phyloP scores from a whole-genome alignment of 2,888 invertebrate species.

The Athripsodes cinereus region DNA sequence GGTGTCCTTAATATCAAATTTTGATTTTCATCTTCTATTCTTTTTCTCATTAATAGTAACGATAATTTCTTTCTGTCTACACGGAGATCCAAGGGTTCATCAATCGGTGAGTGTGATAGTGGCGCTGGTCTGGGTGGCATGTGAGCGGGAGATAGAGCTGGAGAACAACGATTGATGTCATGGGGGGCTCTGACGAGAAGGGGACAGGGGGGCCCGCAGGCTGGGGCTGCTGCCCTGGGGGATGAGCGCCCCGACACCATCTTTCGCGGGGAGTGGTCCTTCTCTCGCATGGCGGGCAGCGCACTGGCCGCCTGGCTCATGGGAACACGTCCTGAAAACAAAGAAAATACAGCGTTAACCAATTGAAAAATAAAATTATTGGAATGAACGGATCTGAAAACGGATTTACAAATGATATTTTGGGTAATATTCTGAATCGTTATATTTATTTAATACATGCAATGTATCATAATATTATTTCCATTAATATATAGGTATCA shows the following conservation, averaged over 20 bases:
- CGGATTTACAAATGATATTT: too few species aligned
- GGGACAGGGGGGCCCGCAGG: conserved; percentile 35
- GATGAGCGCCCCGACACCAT: conserved; percentile 52
- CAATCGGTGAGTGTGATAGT: conserved; percentile 38
- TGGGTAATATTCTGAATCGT: too few species aligned
- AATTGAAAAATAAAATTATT: too few species aligned
- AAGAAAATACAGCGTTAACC: too few species aligned
- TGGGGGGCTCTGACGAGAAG: conserved; percentile 30
- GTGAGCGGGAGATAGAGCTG: conserved; percentile 53
- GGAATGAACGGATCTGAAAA: too few species aligned
- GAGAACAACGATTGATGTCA: conserved; percentile 37
- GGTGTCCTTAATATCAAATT: conserved; percentile 66
- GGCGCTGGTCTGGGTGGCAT: conserved; percentile 48
- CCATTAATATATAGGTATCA: too few species aligned
- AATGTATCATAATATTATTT: too few species aligned
- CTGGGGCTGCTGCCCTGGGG: conserved; percentile 30
- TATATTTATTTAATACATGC: too few species aligned
- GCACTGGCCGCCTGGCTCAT: conserved; percentile 71
- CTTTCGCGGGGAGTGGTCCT: conserved; percentile 87
- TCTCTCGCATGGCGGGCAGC: conserved; percentile 78
- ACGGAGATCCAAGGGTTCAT: conserved; percentile 83
- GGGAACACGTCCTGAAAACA: conserved; percentile 34
- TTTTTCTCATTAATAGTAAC: conserved; percentile 40
- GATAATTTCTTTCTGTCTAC: conserved; percentile 73
- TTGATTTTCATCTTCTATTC: conserved; percentile 79